These are phyloP conservation scores for Trachelus tabidus DNA, from an alignment of 2,888 invertebrate genomes.

Conservation along the genomic window DNA sequence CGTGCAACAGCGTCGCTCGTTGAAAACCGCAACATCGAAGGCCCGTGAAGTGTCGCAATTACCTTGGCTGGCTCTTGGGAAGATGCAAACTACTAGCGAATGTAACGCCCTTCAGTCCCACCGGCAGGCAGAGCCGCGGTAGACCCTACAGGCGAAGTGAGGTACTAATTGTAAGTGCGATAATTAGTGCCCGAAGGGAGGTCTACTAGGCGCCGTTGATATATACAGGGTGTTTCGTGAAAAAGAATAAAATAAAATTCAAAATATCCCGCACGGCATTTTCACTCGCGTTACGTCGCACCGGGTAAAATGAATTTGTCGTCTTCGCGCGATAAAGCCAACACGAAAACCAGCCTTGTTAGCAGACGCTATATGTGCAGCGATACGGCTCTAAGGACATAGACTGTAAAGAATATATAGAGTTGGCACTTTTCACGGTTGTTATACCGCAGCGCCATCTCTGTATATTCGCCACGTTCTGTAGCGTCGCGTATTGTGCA, in stretches of 20 bases:
- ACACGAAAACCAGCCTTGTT: too few relatives aligned
- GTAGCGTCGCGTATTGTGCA: constrained; percentile 54
- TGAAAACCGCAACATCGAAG: constrained; percentile 37
- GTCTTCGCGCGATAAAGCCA: too few relatives aligned
- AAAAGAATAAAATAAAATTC: constrained; percentile 10
- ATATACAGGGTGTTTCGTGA: constrained; percentile 25
- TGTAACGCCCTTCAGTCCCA: constrained; percentile 39
- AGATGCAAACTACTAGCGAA: constrained; percentile 44
- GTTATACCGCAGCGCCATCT: too few relatives aligned
- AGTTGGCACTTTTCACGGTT: too few relatives aligned
- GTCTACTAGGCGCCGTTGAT: constrained; percentile 15
- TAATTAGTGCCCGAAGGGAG: constrained; percentile 54
- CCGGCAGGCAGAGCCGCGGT: constrained; percentile 11
- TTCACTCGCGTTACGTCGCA: too few relatives aligned
- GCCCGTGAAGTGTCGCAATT: constrained; percentile 58
- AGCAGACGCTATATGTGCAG: too few relatives aligned
- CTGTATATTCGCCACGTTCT: too few relatives aligned
- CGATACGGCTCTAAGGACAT: too few relatives aligned
- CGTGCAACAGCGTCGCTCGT: neutral
- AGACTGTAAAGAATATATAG: too few relatives aligned
- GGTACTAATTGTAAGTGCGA: constrained; percentile 54
- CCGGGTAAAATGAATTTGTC: too few relatives aligned
- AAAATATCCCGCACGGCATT: too few relatives aligned
- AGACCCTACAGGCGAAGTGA: constrained; percentile 12
- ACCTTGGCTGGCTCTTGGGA: constrained; percentile 39